Evolutionary conservation across 1,140 invertebrate genomes (phyloP).

Genomic region (Araneus ventricosus): DNA sequence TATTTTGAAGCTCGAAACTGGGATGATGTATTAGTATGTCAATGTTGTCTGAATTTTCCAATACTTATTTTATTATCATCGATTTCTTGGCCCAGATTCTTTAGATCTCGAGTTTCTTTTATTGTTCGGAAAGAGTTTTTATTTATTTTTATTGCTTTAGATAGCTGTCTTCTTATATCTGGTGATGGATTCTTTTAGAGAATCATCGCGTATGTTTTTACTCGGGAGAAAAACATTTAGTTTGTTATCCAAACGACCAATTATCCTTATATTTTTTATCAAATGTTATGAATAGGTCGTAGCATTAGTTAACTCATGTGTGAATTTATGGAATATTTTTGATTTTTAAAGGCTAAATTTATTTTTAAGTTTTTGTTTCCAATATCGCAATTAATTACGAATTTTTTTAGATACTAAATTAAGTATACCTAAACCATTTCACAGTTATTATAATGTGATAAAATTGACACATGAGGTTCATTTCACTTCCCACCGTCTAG

Average conservation of each 20-base stretch:
- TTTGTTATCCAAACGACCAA: background rate
- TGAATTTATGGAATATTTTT: too few relatives aligned
- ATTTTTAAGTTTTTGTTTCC: too few relatives aligned
- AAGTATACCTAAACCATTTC: too few relatives aligned
- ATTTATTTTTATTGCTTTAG: background rate
- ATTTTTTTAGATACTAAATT: too few relatives aligned
- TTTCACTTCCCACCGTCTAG: too few relatives aligned
- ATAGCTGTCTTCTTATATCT: background rate
- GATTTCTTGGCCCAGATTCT: conserved; percentile 18
- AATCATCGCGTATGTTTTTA: background rate
- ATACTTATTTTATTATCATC: conserved; percentile 32
- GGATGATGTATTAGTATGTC: conserved; percentile 16
- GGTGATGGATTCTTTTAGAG: background rate
- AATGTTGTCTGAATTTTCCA: conserved; percentile 24
- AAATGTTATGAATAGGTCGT: too few relatives aligned
- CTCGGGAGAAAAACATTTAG: background rate
- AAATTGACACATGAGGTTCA: too few relatives aligned
- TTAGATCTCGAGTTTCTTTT: background rate
- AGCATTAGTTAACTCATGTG: too few relatives aligned
- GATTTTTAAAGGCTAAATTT: too few relatives aligned
- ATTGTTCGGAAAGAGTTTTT: background rate
- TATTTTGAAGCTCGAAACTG: background rate
- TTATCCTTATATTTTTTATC: background rate
- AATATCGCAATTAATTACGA: too few relatives aligned
- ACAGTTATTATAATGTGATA: too few relatives aligned